Conservation (phyloP, 2,113 vertebrate genomes). For the Chlamydotis undulata region DNA sequence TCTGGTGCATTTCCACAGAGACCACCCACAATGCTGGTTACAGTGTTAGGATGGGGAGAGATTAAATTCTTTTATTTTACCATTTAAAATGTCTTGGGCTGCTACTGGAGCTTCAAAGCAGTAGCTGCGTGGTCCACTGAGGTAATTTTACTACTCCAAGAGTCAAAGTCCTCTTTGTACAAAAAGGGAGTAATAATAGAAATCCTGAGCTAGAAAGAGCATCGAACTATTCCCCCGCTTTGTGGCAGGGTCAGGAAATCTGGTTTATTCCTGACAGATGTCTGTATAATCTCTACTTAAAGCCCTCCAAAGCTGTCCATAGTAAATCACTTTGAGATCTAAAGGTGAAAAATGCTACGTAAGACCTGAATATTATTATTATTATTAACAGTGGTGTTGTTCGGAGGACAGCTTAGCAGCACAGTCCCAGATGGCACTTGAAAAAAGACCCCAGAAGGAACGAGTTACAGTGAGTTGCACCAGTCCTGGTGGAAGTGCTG, state of each 20-base stretch:
- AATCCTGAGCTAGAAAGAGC: background rate
- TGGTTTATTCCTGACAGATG: slow-evolving; percentile 68
- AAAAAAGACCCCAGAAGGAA: slow-evolving; percentile 51
- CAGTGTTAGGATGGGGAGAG: background rate
- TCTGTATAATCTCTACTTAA: slow-evolving; percentile 54
- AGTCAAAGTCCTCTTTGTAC: background rate
- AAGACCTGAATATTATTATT: slow-evolving; percentile 62
- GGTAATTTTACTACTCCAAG: background rate
- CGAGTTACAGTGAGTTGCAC: background rate
- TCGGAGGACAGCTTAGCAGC: slow-evolving; percentile 59
- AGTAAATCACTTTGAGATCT: slow-evolving; percentile 54
- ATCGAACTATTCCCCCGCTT: background rate
- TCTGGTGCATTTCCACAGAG: background rate
- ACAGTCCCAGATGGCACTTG: slow-evolving; percentile 34
- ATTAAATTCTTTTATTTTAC: background rate
- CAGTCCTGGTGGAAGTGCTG: slow-evolving; percentile 20
- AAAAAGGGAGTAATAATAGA: background rate
- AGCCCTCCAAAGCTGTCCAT: slow-evolving; percentile 32
- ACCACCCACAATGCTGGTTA: background rate
- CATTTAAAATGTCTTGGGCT: background rate
- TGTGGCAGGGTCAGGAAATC: slow-evolving; percentile 52
- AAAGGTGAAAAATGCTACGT: slow-evolving; percentile 55
- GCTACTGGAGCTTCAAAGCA: background rate
- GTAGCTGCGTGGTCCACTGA: background rate
- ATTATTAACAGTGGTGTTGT: slow-evolving; percentile 53